These are phyloP conservation scores for Apocheima hispidaria DNA, from an alignment of 2,888 invertebrate species.

Conservation along the genomic window DNA sequence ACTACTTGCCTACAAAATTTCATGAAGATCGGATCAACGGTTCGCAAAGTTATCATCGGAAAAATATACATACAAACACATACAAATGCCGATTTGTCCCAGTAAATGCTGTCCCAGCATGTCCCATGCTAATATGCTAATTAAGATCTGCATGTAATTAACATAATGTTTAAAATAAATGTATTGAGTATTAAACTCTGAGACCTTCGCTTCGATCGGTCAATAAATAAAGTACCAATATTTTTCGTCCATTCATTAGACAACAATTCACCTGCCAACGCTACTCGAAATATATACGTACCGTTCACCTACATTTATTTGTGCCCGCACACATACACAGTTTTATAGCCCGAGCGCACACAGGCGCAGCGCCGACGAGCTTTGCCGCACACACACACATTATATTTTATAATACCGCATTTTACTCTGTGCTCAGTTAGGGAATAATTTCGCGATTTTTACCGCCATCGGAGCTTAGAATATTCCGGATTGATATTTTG, in stretches of 20 bases:
- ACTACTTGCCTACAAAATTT: no score
- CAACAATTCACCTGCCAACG: slow-evolving; percentile 49
- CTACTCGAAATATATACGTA: slow-evolving; percentile 73
- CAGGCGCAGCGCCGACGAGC: slow-evolving; percentile 45
- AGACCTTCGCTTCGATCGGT: no score
- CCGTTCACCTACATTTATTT: slow-evolving; percentile 84
- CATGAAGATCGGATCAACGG: no score
- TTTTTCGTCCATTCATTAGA: slow-evolving; percentile 45
- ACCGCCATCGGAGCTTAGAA: slow-evolving; percentile 27
- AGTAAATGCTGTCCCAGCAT: no score
- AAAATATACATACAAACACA: no score
- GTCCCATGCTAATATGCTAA: no score
- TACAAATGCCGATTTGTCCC: no score
- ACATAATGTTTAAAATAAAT: no score
- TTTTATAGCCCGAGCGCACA: slow-evolving; percentile 71
- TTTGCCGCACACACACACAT: slow-evolving; percentile 49
- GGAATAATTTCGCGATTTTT: slow-evolving; percentile 66
- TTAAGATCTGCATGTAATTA: no score
- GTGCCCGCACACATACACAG: slow-evolving; percentile 73
- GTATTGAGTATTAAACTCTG: no score
- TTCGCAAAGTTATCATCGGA: no score
- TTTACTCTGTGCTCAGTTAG: slow-evolving; percentile 37
- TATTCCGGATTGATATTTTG: slow-evolving; percentile 38
- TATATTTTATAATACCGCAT: slow-evolving; percentile 57
- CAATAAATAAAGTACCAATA: background rate